Percentiles rank a stretch among this genome's conserved stretches.
Evolutionary conservation across 2,797 vertebrate species (phyloP).

Genomic region (Pogoniulus pusillus): DNA sequence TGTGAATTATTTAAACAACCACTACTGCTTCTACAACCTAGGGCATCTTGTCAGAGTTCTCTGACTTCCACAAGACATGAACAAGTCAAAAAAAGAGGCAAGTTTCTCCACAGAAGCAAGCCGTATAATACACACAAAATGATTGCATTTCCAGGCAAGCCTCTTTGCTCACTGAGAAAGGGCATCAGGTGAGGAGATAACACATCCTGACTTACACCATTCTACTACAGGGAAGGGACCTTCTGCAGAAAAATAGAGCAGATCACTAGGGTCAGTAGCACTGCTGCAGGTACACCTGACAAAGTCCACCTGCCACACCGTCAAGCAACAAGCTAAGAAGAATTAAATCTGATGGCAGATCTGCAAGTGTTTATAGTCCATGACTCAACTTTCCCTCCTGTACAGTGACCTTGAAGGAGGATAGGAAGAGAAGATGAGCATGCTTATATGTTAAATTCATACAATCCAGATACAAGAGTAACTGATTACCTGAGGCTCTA

Average conservation of each 20-base stretch:
- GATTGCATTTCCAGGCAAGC: background rate
- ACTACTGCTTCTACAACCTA: background rate
- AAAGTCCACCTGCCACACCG: conserved; percentile 42
- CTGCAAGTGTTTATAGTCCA: conserved; percentile 47
- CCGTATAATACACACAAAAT: background rate
- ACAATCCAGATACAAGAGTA: conserved; percentile 7
- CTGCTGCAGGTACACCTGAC: background rate
- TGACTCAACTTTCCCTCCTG: conserved; percentile 52
- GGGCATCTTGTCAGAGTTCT: background rate
- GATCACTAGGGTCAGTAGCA: background rate
- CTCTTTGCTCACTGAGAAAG: background rate
- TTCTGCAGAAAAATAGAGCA: background rate
- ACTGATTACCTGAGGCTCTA: background rate
- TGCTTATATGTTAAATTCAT: conserved; percentile 39
- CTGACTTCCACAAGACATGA: accelerated
- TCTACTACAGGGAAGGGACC: background rate
- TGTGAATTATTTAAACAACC: background rate
- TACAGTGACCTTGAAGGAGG: conserved; percentile 33
- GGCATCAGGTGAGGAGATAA: background rate
- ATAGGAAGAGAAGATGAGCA: background rate
- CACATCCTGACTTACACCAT: background rate
- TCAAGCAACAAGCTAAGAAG: conserved; percentile 25
- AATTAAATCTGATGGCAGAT: conserved; percentile 36
- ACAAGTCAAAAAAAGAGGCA: background rate
- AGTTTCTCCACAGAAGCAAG: background rate